These are phyloP conservation scores for Enteromius anoplus DNA, from an alignment of 2,797 vertebrate genomes.

Conservation along the genomic window DNA sequence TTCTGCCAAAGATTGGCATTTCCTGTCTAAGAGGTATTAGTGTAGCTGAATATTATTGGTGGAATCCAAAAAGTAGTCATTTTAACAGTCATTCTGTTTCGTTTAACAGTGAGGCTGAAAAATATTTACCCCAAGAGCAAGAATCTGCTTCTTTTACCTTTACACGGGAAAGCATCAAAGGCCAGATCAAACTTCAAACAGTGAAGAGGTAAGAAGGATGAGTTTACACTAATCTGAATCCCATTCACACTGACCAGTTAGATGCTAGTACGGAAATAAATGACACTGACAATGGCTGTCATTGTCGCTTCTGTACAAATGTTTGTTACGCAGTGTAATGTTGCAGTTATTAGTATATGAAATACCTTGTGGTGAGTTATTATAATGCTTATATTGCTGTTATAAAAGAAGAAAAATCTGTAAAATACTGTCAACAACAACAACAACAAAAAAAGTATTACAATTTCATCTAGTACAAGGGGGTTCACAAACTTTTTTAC, in stretches of 20 bases:
- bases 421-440: too few species aligned
- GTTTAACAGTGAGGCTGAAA: slow-evolving; percentile 79
- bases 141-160: slow-evolving; percentile 85
- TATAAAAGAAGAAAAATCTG: too few species aligned
- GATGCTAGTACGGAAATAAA: neutral
- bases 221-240: neutral
- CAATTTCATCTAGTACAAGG: neutral
- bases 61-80: neutral
- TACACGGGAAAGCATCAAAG: slow-evolving; percentile 81
- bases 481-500: neutral
- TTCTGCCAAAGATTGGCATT: slow-evolving; percentile 77
- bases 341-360: neutral
- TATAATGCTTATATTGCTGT: too few species aligned
- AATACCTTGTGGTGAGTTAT: too few species aligned
- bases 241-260: neutral
- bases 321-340: neutral
- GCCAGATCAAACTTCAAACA: slow-evolving; percentile 72
- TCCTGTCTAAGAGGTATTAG: slow-evolving; percentile 81
- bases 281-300: neutral
- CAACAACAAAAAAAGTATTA: neutral
- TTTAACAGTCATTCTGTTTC: slow-evolving; percentile 17
- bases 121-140: slow-evolving; percentile 83
- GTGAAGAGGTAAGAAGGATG: slow-evolving; percentile 82
- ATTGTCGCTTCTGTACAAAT: neutral
- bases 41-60: neutral